These are phyloP conservation scores for Drosophila sordidula DNA, from an alignment of 2,888 invertebrate species.

Conservation along the genomic window DNA sequence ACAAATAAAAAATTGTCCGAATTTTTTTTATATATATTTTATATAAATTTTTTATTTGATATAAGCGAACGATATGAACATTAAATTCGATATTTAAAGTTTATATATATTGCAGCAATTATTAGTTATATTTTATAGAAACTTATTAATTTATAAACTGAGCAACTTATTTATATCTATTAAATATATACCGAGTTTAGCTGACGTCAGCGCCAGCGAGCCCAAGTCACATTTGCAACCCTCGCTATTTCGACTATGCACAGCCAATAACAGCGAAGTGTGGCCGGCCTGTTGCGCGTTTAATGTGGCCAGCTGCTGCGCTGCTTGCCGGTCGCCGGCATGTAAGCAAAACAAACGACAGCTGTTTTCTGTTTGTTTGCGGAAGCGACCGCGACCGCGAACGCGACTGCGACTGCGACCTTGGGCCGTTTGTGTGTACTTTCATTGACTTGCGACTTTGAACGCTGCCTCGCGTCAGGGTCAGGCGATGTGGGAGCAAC, in stretches of 20 bases:
- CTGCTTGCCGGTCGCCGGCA: conserved; percentile 38
- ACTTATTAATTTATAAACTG: too few relatives aligned
- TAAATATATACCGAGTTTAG: neutral
- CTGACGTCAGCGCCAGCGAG: conserved; percentile 16
- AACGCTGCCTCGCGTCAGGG: conserved; percentile 63
- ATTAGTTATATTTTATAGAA: too few relatives aligned
- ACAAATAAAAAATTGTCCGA: too few relatives aligned
- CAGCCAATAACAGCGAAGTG: conserved; percentile 17
- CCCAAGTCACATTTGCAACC: conserved; percentile 7
- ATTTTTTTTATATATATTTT: too few relatives aligned
- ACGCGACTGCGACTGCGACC: conserved; percentile 34
- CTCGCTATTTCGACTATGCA: conserved; percentile 12
- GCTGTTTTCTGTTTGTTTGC: conserved; percentile 59
- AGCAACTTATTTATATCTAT: neutral
- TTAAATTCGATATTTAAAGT: too few relatives aligned
- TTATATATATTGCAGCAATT: too few relatives aligned
- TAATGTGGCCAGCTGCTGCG: conserved; percentile 25
- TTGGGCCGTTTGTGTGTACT: conserved; percentile 48
- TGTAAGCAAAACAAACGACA: conserved; percentile 40
- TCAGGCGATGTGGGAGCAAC: conserved; percentile 64
- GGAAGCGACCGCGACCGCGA: conserved; percentile 44
- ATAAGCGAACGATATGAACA: too few relatives aligned
- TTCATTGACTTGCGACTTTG: conserved; percentile 69
- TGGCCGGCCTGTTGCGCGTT: conserved; percentile 18
- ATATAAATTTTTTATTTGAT: too few relatives aligned